Evolutionary conservation across 2,888 invertebrate genomes (phyloP).

Genomic region (Cotesia congregata): DNA sequence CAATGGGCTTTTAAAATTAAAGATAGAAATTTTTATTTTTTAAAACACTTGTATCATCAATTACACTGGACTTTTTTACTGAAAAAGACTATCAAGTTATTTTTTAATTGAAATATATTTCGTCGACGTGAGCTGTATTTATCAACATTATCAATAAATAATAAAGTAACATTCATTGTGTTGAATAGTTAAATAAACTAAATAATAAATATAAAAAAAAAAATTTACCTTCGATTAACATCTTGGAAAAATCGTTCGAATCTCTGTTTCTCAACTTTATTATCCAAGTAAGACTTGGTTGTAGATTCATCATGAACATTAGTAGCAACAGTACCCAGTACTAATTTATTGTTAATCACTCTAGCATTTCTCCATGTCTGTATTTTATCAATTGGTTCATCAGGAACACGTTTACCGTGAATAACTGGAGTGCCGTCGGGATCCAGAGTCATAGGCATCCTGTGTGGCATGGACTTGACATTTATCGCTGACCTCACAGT

Average conservation of each 20-base stretch:
- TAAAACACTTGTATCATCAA: too few species aligned
- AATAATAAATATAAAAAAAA: neutral
- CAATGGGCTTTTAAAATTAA: too few species aligned
- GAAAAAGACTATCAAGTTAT: too few species aligned
- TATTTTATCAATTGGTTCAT: constrained; percentile 83
- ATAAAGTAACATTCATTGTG: constrained; percentile 25
- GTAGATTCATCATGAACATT: constrained; percentile 76
- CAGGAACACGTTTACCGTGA: constrained; percentile 86
- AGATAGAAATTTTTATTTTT: too few species aligned
- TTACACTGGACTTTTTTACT: too few species aligned
- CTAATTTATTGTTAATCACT: constrained; percentile 86
- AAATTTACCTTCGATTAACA: constrained; percentile 60
- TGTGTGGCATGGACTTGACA: constrained; percentile 73
- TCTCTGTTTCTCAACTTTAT: constrained; percentile 51
- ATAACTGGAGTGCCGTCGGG: constrained; percentile 84
- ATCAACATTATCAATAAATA: neutral
- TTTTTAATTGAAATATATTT: too few species aligned
- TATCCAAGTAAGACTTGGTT: constrained; percentile 41
- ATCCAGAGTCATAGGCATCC: constrained; percentile 78
- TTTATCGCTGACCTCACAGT: constrained; percentile 76
- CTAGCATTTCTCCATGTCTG: constrained; percentile 91
- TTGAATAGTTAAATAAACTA: constrained; percentile 17
- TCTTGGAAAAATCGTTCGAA: constrained; percentile 65
- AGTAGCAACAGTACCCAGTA: constrained; percentile 79
- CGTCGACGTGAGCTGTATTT: neutral